Conservation (phyloP, 1,140 invertebrate species). For the Drosophila bocqueti region DNA sequence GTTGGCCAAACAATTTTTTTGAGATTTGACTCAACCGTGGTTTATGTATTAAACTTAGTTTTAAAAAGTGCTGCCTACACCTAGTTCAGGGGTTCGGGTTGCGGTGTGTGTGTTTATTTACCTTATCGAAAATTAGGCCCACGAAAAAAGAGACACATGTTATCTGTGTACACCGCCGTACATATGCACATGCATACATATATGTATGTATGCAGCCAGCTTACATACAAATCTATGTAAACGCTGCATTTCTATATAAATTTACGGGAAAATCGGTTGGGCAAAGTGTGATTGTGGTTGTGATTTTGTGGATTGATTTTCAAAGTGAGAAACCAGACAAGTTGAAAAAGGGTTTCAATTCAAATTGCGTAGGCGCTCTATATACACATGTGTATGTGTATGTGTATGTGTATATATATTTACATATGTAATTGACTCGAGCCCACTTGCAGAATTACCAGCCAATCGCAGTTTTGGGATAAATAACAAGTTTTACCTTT, state of each 20-base stretch:
- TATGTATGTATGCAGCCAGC: constrained; percentile 3
- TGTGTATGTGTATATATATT: too few relatives aligned
- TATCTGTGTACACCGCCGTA: constrained; percentile 28
- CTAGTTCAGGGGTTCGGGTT: too few relatives aligned
- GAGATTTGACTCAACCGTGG: constrained; percentile 9
- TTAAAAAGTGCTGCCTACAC: constrained; percentile 21
- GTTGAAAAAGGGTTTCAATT: constrained; percentile 12
- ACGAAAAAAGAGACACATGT: constrained; percentile 39
- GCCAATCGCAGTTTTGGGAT: not conserved
- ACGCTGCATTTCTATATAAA: constrained; percentile 20
- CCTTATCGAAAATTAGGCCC: constrained; percentile 44
- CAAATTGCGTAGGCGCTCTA: constrained; percentile 11
- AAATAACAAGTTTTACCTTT: constrained; percentile 2
- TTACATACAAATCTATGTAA: constrained; percentile 26
- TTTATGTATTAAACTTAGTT: constrained; percentile 17
- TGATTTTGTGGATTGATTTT: constrained; percentile 28
- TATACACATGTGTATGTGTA: too few relatives aligned
- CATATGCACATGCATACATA: constrained; percentile 6
- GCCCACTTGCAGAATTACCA: constrained; percentile 4
- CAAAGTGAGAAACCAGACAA: constrained; percentile 11
- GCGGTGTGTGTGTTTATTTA: constrained; percentile 37
- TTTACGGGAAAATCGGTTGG: constrained; percentile 10
- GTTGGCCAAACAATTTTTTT: constrained; percentile 28
- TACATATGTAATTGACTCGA: not conserved
- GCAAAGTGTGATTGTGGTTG: constrained; percentile 19